Base-by-base conservation (phyloP, 37 sponge, comb jelly and placozoan species). In the Halichondria panicea region DNA sequence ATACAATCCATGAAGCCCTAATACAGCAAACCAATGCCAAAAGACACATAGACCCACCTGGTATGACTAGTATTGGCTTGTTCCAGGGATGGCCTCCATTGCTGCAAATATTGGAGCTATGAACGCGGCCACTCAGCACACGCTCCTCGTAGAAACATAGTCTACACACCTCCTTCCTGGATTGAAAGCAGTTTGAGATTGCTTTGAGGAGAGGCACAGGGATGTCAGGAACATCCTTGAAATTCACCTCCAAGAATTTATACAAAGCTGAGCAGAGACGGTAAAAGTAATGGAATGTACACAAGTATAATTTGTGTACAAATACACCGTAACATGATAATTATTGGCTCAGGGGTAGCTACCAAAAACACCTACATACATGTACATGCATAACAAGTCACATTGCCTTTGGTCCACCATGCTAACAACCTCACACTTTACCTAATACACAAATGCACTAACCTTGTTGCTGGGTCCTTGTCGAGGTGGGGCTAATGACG, bases 131-230 rank as follows among this genome's bases (percentile, higher is more conserved):
- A 42, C 75, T 67, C 25, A 82, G 22, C 36, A 39, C 53, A 19
- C 83, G 75, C 18, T 74, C 83, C 27, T 75, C 83, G 67, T 66
- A 82, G 83, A 82, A 82, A 66, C 83, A 82, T 48, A 35, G 43
- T 1, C 83, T 66, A 72, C 83, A 82, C 25, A 74, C 83, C 55
- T n/a, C 38, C 34, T 28, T 38, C 32, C 55, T 72, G 2, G 66
- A n/a, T 40, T 36, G 25, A 59, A 67, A 75, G 38, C 62, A 74
- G 43, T 3, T 2, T 21, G 75, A 75, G 6, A 82, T 40, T 7
- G 43, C 66, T 38, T 58, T 15, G 18, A 82, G 39, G 11, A 82
- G 66, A 42, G 57, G 21, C 25, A 2, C 50, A 34, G 83, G 83
- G 15, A 82, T 66, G 38, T 82, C 83, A 1, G 19, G 21, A 1